Evolutionary conservation across 2,797 vertebrate species (phyloP).

Genomic region (Tauraco hartlaubi): DNA sequence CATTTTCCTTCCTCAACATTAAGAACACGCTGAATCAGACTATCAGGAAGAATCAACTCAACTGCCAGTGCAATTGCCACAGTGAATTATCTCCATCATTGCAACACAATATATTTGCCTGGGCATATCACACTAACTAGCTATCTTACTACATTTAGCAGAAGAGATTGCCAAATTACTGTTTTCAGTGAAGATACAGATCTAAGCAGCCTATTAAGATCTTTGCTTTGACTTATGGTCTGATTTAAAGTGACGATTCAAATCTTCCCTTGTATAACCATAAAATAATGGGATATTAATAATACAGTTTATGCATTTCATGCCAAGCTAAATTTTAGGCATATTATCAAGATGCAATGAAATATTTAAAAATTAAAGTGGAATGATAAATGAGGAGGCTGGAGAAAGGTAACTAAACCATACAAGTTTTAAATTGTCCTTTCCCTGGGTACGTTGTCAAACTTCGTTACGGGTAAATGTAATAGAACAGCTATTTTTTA

Average conservation of each 20-base stretch:
- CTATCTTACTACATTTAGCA: constrained; percentile 36
- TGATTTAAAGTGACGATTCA: constrained; percentile 69
- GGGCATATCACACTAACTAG: constrained; percentile 31
- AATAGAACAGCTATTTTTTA: background rate
- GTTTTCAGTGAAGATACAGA: constrained; percentile 61
- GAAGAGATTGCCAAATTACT: constrained; percentile 61
- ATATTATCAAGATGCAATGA: constrained; percentile 39
- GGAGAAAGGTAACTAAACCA: constrained; percentile 29
- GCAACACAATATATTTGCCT: constrained; percentile 44
- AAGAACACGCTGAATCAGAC: background rate
- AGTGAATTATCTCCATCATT: constrained; percentile 45
- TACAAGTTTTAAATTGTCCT: background rate
- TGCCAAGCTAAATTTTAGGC: constrained; percentile 47
- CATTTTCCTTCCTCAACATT: constrained; percentile 26
- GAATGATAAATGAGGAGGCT: constrained; percentile 33
- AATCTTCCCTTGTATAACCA: constrained; percentile 55
- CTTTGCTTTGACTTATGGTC: constrained; percentile 44
- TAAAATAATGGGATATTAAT: constrained; percentile 71
- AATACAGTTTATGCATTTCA: constrained; percentile 60
- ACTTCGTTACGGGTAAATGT: background rate
- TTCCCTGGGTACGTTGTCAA: background rate
- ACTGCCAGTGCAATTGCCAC: constrained; percentile 25
- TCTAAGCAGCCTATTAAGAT: constrained; percentile 52
- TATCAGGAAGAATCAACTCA: constrained; percentile 57
- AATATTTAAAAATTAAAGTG: constrained; percentile 30